Evolutionary conservation across 2,797 vertebrate genomes (phyloP).

Genomic region (Tragopan temminckii): DNA sequence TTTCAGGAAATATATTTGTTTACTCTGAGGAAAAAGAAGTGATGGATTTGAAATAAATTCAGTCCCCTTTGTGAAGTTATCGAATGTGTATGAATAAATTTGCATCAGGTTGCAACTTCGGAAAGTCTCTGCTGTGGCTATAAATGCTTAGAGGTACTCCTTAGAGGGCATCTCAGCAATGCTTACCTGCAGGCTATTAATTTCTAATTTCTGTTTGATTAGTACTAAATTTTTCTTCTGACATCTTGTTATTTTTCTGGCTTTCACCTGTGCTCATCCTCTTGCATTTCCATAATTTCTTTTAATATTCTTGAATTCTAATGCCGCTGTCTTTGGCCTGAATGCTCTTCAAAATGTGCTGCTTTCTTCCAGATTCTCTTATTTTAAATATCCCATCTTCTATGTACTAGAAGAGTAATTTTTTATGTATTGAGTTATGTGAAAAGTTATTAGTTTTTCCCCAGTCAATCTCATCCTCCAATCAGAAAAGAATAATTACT

Average conservation of each 20-base stretch:
- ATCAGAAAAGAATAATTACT: not conserved
- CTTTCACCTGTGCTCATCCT: conserved; percentile 11
- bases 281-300: not conserved
- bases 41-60: not conserved
- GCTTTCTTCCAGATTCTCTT: not conserved
- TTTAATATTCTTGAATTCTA: conserved; percentile 43
- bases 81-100: not conserved
- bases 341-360: conserved; percentile 17
- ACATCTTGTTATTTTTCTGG: not conserved
- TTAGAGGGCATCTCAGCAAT: not conserved
- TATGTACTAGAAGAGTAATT: not conserved
- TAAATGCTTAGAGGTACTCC: not conserved
- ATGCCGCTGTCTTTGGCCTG: conserved; percentile 26
- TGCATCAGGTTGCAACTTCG: not conserved
- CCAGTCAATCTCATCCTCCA: not conserved
- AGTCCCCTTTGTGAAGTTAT: not conserved
- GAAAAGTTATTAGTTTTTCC: not conserved
- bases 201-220: not conserved
- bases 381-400: not conserved
- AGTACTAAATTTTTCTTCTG: not conserved
- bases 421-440: not conserved
- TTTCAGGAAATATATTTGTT: not conserved
- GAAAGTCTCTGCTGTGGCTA: not conserved
- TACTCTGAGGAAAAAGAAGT: not conserved
- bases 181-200: not conserved